phyloP scores from a whole-genome alignment of 2,113 vertebrate species.

The Halichoeres trimaculatus region DNA sequence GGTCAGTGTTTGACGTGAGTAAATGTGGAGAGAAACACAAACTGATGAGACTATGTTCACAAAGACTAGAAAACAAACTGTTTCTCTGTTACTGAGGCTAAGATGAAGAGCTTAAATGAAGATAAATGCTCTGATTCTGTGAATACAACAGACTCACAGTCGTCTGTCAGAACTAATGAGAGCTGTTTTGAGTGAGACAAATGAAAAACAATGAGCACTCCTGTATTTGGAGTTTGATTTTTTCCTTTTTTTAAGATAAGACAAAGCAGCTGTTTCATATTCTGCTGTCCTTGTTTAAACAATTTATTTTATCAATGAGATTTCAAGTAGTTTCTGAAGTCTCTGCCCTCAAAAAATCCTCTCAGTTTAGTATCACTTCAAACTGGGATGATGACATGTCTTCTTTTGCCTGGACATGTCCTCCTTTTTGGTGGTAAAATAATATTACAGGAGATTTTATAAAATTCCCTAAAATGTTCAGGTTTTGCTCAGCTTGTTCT shows the following conservation, averaged over 20 bases:
- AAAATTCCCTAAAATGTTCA: too few relatives aligned
- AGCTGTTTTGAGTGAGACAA: slow-evolving; percentile 24
- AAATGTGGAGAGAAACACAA: not conserved
- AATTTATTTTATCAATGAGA: too few relatives aligned
- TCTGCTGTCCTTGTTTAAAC: not conserved
- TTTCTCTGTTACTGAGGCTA: not conserved
- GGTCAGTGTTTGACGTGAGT: not conserved
- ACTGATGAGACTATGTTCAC: not conserved
- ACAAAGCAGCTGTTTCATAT: not conserved
- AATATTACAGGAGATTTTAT: too few relatives aligned
- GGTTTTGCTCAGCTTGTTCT: too few relatives aligned
- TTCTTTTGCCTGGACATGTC: too few relatives aligned
- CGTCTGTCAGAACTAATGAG: slow-evolving; percentile 32
- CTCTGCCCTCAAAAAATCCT: too few relatives aligned
- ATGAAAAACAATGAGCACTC: slow-evolving; percentile 29
- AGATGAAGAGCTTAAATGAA: not conserved
- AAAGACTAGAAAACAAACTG: slow-evolving; percentile 12
- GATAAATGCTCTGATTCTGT: slow-evolving; percentile 7
- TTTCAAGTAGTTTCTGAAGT: too few relatives aligned
- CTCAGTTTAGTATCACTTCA: too few relatives aligned
- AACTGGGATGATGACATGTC: too few relatives aligned
- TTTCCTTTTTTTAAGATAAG: slow-evolving; percentile 4
- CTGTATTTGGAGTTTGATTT: not conserved
- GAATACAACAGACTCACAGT: not conserved
- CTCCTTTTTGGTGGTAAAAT: too few relatives aligned